Evolutionary conservation across 2,113 vertebrate genomes (phyloP).

Genomic region (Hyla sarda): DNA sequence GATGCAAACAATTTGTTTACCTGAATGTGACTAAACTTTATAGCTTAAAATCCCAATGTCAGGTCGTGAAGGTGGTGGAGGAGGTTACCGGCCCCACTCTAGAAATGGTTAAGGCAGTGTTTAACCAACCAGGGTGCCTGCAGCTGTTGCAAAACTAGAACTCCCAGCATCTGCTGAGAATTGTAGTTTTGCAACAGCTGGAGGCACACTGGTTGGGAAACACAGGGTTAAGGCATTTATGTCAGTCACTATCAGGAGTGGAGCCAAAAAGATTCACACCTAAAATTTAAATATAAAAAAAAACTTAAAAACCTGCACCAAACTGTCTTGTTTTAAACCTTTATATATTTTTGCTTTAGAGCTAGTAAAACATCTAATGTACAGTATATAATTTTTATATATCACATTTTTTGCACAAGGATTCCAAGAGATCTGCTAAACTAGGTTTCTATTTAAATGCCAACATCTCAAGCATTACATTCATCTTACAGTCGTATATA

Average conservation of each 20-base stretch:
- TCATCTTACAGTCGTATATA: background rate
- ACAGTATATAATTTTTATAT: background rate
- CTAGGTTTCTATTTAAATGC: background rate
- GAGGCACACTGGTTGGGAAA: no score
- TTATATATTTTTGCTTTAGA: background rate
- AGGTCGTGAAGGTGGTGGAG: no score
- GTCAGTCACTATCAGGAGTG: background rate
- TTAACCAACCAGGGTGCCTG: no score
- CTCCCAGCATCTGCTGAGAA: no score
- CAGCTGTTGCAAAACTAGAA: no score
- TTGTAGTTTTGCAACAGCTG: no score
- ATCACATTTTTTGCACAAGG: constrained; percentile 9
- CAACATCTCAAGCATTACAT: background rate
- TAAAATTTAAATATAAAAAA: background rate
- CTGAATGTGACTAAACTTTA: no score
- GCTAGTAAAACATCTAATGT: background rate
- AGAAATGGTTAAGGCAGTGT: no score
- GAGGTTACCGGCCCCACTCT: no score
- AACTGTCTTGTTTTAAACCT: no score
- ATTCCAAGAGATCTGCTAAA: background rate
- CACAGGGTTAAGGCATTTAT: background rate
- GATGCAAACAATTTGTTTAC: no score
- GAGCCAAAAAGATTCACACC: background rate
- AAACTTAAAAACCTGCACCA: background rate
- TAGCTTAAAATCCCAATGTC: no score